Evolutionary conservation across 2,797 vertebrate species (phyloP), one percentile per base, ranked within the genome.

Genomic region (Poecile montanus): DNA sequence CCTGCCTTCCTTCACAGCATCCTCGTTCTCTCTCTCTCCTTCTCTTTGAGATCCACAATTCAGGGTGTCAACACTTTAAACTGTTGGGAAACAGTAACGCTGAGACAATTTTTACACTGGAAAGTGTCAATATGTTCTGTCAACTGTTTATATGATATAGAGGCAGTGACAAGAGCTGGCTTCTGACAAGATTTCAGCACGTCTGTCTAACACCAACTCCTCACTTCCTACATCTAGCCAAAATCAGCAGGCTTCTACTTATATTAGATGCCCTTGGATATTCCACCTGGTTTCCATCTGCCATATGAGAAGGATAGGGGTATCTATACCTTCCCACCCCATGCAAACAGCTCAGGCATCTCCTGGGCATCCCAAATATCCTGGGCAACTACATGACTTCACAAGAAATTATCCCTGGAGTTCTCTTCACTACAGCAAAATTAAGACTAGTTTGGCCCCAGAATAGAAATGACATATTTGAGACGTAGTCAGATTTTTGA

Each of bases 181-280:
- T 91, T 16, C 65, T 89, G 87, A 85, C 57, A 82, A 58, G 53
- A 88, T 85, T 92, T 92, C 87, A 95, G 60, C 81, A 83, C 1
- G 45, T 94, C 89, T 93, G 82, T 75, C 85, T 95, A 87, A 94
- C 89, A 93, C 71, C 63, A n/a, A 51, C 63, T 85, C 45, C 65
- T 71, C 81, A 47, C 54, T 82, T 90, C 78, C 89, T 51, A 87
- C 91, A 42, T 17, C 42, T 56, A 13, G 5, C 68, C 75, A 91
- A 93, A 92, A 88, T 61, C 56, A 73, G 21, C 48, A 85, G 44
- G 20, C 4, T 80, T 92, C 65, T 80, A 72, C 75, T 91, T 85
- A n/a, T 71, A 85, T 92, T 88, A 93, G 53, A 42, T 89, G 36
- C 5, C 38, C 48, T 91, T 0, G 0, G 60, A 63, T 82, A 63